Evolutionary conservation across 1,140 invertebrate species (phyloP).

Genomic region (Thalassaphorura encarpata): DNA sequence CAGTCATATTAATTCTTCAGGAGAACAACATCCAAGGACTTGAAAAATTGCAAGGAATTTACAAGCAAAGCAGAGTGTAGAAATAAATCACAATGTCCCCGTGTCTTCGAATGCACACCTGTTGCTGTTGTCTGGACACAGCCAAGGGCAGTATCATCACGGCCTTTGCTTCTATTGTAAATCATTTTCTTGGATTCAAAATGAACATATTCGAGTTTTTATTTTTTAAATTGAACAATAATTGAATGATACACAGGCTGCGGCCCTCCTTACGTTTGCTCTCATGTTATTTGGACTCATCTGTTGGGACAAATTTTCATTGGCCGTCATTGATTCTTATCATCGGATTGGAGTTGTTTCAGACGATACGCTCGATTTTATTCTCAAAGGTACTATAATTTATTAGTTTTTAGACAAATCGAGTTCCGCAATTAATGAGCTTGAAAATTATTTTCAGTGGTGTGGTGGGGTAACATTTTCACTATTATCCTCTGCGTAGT

Average conservation of each 20-base stretch:
- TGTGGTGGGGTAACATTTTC: conserved; percentile 33
- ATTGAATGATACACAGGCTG: conserved; percentile 15
- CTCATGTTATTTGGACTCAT: conserved; percentile 28
- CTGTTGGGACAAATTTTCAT: conserved; percentile 26
- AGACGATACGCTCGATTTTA: conserved; percentile 17
- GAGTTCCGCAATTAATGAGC: neutral
- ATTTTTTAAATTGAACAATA: neutral
- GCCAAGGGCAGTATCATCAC: conserved; percentile 22
- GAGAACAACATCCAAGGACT: too few relatives aligned
- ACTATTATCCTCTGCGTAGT: conserved; percentile 23
- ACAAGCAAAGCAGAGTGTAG: too few relatives aligned
- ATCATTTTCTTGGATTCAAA: neutral
- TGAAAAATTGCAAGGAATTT: too few relatives aligned
- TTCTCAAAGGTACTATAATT: conserved; percentile 20
- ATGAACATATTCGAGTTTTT: neutral
- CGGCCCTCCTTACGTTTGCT: conserved; percentile 12
- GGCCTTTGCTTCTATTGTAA: conserved; percentile 25
- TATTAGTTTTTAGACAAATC: neutral
- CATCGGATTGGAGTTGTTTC: conserved; percentile 6
- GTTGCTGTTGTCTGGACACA: conserved; percentile 30
- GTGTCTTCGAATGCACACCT: conserved; percentile 23
- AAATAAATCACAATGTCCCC: conserved; percentile 18
- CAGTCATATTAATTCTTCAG: too few relatives aligned
- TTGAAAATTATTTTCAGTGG: conserved; percentile 11
- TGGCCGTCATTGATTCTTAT: conserved; percentile 14